phyloP scores from a whole-genome alignment of 1,140 invertebrate species.

The Whitmania pigra region DNA sequence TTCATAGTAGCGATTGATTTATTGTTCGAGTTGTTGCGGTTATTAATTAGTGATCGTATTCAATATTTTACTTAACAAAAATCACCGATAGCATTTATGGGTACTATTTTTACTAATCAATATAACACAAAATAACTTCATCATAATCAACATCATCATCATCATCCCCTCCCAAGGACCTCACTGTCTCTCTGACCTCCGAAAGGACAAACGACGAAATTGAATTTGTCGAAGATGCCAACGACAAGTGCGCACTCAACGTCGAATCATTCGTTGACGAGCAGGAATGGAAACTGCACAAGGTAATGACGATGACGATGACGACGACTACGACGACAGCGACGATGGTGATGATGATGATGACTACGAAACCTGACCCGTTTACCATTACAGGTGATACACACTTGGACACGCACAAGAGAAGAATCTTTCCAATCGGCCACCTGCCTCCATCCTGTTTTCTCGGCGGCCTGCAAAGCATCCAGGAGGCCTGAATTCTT shows the following conservation, averaged over 20 bases:
- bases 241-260: constrained; percentile 27
- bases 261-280: constrained; percentile 28
- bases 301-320: background rate
- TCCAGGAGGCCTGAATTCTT: constrained; percentile 26
- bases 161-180: constrained; percentile 31
- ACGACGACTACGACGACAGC: background rate
- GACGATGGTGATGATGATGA: constrained; percentile 18
- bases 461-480: constrained; percentile 27
- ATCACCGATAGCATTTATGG: too few species aligned
- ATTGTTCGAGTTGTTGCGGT: too few species aligned
- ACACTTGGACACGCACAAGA: constrained; percentile 15
- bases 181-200: constrained; percentile 36
- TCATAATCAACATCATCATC: constrained; percentile 21
- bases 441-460: constrained; percentile 22
- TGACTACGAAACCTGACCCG: too few species aligned
- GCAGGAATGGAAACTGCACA: constrained; percentile 24
- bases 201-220: constrained; percentile 25
- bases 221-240: constrained; percentile 26
- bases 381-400: constrained; percentile 5
- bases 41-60: too few species aligned
- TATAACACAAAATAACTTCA: too few species aligned
- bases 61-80: too few species aligned
- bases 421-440: constrained; percentile 13
- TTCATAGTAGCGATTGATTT: too few species aligned
- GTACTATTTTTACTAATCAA: too few species aligned